Base-by-base conservation (phyloP, 1,140 invertebrate species). In the Onthophagus taurus region DNA sequence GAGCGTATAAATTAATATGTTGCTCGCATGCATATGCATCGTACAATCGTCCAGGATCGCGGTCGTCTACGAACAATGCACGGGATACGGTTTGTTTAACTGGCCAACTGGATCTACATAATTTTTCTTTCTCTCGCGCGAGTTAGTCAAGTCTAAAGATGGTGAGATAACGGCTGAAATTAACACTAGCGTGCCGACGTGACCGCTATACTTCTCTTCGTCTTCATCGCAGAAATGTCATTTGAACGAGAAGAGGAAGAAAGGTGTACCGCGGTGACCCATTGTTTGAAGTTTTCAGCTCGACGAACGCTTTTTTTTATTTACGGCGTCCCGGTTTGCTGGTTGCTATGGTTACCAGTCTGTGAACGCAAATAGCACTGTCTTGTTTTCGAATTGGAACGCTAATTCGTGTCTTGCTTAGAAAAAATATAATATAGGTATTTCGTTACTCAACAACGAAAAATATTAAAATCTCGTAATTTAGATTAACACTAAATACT, bases 1-100 rank as follows among this genome's bases (percentile, higher is more conserved):
- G 55, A 60, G 52, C 54, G 60, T 60, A 60, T 62, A 62, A 62
- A 62, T 62, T 62, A 62, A 62, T 62, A 60, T 58, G 60, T 62
- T 60, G 58, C 52, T 60, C 48, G 60, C 60, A 62, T 62, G 58
- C 58, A 62, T 62, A 62, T 62, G 60, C 57, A 62, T 62, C 59
- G 43, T 44, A 33, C 45, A 56, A 37, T 41, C 21, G 52, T 31
- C 57, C 56, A 54, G 26, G 38, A 16, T 30, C 45, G n/a, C 47
- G 24, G 33, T 56, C 38, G 13, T 19, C 30, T 8, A 37, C 24
- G 45, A 58, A 62, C 60, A 62, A 62, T 62, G 48, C 42, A 20
- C 7, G 9, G 24, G 14, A 41, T 26, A 33, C 42, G 14, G 42
- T 51, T 34, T 35, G 48, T 41, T 44, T 34, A 38, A 44, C 35